phyloP scores from a whole-genome alignment of 2,113 vertebrate species.

The Apodemus speciosus region DNA sequence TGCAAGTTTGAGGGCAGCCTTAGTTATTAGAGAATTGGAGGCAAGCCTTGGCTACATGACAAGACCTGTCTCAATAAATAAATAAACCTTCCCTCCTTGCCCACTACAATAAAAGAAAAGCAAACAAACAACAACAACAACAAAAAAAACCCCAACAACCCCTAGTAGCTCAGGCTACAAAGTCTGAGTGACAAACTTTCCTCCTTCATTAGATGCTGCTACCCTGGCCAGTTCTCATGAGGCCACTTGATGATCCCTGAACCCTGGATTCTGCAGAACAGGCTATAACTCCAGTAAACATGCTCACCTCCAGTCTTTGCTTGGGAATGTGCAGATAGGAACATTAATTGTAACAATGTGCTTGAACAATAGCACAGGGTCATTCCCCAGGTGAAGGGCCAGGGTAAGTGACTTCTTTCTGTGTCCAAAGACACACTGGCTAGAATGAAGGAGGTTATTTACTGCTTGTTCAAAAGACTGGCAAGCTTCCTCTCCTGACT shows the following conservation, averaged over 20 bases:
- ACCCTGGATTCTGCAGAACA: neutral
- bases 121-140: neutral
- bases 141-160: too few species aligned
- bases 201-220: neutral
- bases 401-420: neutral
- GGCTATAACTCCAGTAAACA: neutral
- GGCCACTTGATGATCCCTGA: neutral
- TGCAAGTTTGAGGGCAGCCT: neutral
- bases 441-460: neutral
- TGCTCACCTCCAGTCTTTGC: neutral
- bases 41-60: neutral
- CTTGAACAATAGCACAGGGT: neutral
- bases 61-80: neutral
- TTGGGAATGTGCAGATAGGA: neutral
- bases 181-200: neutral
- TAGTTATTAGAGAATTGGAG: neutral
- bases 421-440: neutral
- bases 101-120: neutral
- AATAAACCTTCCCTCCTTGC: neutral
- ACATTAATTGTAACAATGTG: neutral
- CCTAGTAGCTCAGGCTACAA: neutral
- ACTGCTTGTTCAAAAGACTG: neutral
- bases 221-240: neutral
- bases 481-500: neutral
- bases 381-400: neutral